Conservation (phyloP, 2,113 vertebrate genomes). For the Ptilonorhynchus violaceus region DNA sequence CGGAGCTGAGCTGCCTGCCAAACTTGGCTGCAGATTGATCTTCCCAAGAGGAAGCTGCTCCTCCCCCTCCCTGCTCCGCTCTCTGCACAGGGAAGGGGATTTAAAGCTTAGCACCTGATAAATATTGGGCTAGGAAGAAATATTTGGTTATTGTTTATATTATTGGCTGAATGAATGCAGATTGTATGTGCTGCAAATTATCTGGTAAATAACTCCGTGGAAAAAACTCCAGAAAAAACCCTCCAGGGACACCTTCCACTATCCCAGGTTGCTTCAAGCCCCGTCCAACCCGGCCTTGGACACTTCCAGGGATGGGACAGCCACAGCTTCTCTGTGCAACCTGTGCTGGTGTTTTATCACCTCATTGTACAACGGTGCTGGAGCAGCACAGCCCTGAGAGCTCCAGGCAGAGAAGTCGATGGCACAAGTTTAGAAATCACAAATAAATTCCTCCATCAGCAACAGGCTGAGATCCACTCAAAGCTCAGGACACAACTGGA, state of each 20-base stretch:
- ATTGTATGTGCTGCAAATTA: neutral
- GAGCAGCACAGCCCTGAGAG: neutral
- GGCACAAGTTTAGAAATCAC: neutral
- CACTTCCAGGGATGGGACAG: neutral
- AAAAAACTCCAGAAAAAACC: neutral
- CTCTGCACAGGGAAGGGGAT: neutral
- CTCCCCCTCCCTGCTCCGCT: neutral
- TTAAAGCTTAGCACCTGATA: neutral
- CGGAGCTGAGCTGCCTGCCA: neutral
- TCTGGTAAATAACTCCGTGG: accelerated
- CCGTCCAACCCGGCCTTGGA: neutral
- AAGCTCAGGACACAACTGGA: neutral
- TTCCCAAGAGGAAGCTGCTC: neutral
- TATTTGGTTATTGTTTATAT: neutral
- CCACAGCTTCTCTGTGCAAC: neutral
- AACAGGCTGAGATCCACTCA: neutral
- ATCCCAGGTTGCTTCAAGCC: neutral
- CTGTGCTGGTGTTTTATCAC: neutral
- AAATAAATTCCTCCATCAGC: neutral
- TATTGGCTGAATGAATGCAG: neutral
- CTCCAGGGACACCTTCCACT: neutral
- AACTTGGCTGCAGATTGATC: neutral
- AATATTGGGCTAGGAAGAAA: neutral
- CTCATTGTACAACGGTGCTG: neutral
- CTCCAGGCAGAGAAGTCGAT: neutral